Evolutionary conservation across 2,113 vertebrate genomes (phyloP).

Genomic region (Leiothrix lutea): DNA sequence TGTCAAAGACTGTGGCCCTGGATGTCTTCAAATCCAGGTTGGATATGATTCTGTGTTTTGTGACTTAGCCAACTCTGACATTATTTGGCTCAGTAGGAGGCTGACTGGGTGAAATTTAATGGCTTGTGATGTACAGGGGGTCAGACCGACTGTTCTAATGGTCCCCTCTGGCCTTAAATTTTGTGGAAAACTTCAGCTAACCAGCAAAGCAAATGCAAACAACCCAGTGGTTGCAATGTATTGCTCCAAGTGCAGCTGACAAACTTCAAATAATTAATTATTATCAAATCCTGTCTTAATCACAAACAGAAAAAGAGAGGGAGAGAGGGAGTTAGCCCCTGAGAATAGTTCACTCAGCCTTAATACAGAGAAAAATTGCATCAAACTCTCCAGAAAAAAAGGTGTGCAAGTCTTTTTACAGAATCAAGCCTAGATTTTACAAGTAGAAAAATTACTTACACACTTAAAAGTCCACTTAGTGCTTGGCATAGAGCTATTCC

Average conservation of each 20-base stretch:
- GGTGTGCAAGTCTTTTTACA: slow-evolving; percentile 42
- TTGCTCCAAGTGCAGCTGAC: neutral
- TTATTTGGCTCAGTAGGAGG: neutral
- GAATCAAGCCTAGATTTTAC: slow-evolving; percentile 57
- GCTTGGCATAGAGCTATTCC: slow-evolving; percentile 54
- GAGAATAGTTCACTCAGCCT: neutral
- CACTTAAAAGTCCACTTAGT: slow-evolving; percentile 64
- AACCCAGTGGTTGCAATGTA: neutral
- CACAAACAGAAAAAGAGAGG: neutral
- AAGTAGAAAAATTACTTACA: slow-evolving; percentile 51
- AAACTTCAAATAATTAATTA: neutral
- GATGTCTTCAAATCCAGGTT: neutral
- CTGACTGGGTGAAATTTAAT: slow-evolving; percentile 13
- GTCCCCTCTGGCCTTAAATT: slow-evolving; percentile 2
- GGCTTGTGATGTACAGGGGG: neutral
- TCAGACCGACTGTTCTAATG: neutral
- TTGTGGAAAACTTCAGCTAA: neutral
- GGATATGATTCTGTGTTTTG: neutral
- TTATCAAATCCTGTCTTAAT: neutral
- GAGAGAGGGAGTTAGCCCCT: neutral
- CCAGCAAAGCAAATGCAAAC: neutral
- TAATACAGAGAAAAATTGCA: slow-evolving; percentile 22
- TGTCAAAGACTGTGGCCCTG: neutral
- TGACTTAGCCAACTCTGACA: neutral
- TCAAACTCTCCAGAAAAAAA: neutral